Percentiles rank a stretch among this genome's conserved stretches.
Conservation (phyloP, 2,888 invertebrate genomes). For the Lithodes maja region DNA sequence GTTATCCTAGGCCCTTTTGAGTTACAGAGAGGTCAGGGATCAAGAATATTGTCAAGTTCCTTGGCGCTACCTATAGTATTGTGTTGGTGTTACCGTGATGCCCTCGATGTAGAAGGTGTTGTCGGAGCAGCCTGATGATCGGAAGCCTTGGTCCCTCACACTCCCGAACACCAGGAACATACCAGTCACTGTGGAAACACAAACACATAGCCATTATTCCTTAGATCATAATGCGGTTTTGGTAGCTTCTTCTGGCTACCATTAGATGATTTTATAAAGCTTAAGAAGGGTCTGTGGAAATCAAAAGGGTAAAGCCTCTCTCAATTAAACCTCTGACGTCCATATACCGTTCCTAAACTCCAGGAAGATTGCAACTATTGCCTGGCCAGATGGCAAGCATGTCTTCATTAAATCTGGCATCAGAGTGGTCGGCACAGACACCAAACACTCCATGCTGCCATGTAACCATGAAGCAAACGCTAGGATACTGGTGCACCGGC, state of each 20-base stretch:
- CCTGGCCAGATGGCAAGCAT: slow-evolving; percentile 40
- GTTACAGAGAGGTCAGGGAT: too few relatives aligned
- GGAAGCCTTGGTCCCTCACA: not conserved
- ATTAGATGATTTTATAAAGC: too few relatives aligned
- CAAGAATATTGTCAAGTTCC: too few relatives aligned
- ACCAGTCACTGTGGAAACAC: not conserved
- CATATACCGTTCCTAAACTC: not conserved
- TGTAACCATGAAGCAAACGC: slow-evolving; percentile 20
- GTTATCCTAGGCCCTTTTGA: too few relatives aligned
- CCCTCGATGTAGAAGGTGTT: not conserved
- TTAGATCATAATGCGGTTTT: too few relatives aligned
- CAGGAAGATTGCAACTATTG: slow-evolving; percentile 21
- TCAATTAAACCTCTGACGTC: too few relatives aligned
- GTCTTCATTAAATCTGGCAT: not conserved
- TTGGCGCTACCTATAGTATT: too few relatives aligned
- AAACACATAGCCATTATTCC: too few relatives aligned
- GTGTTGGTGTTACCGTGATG: not conserved
- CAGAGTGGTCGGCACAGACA: slow-evolving; percentile 12
- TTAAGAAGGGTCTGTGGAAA: too few relatives aligned
- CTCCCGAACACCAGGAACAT: not conserved
- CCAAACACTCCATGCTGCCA: not conserved
- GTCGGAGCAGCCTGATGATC: not conserved
- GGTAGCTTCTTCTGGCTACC: too few relatives aligned
- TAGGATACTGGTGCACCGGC: slow-evolving; percentile 11
- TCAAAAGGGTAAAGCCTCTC: too few relatives aligned